Evolutionary conservation across 2,113 vertebrate genomes (phyloP), one percentile per base, ranked within the genome.

Genomic region (Nestor notabilis): DNA sequence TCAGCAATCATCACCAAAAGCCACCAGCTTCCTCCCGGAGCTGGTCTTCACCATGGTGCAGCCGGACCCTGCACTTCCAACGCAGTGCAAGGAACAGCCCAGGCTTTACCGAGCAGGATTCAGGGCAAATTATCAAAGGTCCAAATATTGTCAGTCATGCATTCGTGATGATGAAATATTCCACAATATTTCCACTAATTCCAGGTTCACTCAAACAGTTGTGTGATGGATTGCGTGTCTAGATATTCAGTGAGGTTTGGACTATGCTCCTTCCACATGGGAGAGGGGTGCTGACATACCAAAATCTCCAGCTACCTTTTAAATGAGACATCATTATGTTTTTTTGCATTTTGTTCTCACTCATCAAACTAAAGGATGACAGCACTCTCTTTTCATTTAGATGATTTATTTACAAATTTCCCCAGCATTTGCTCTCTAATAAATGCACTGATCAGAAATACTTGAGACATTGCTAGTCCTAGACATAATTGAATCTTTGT

Each of bases 201-300:
- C 18, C 39, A 65, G 31, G 5, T 1, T 29, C n/a, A 39, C 21
- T 55, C 23, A 25, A 27, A 55, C 37, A 31, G 2, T 6, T 41
- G 9, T 35, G 29, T 25, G 28, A 14, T 4, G 27, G 5, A 21
- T 39, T 55, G 5, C 70, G 47, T 28, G 56, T 37, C 23, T 47
- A 68, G 35, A 81, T 66, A 41, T 18, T 71, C 60, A 17, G 11
- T 2, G 7, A n/a, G 21, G 41, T 46, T 83, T 31, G 27, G 63
- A 28, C 7, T 13, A 1, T 1, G 0, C 3, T 71, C 14, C 17
- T 52, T 71, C 56, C 13, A 8, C 5, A 15, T 0, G 0, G 6
- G 17, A 53, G 17, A 50, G 1, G 17, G 16, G 1, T 65, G 27
- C 21, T 92, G 47, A 80, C 5, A 0, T 17, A n/a, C 28, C 78